Base-by-base conservation (phyloP, 2,113 vertebrate genomes). In the Anoura caudifer region DNA sequence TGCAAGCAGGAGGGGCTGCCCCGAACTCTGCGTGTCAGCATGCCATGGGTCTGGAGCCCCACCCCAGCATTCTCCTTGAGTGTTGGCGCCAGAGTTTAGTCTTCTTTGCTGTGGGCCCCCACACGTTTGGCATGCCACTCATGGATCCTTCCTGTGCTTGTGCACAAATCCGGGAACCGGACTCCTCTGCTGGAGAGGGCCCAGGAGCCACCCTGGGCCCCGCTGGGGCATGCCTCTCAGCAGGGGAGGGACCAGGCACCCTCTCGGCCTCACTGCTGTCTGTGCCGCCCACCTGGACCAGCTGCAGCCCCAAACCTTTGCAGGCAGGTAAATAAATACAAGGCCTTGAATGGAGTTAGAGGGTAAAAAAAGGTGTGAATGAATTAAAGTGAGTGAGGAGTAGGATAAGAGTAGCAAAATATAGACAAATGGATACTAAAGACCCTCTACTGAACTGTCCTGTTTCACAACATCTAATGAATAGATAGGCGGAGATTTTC, bases 321-420 rank as follows among this genome's bases (percentile, higher is more conserved):
- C 5, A 38, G 12, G 6, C 43, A 26, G 4, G 20, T 41, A 14
- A 0, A 22, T 22, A 26, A 43, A 31, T 54, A 15, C 0, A 33
- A 61, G 28, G 3, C 7, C 28, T 56, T 77, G 20, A 26, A 14
- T n/a, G 54, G 0, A 45, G 20, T 31, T 50, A 54, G 33, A 81
- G 0, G 5, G n/a, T n/a, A 54, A 54, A 54, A 50, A 50, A 19
- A 54, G 20, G 54, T 54, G 5, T 56, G 4, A 63, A 43, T 61
- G 33, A n/a, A 8, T 91, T 80, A 16, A 14, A 45, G 8, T 54
- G 36, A 43, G 8, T 20, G 3, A 73, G 6, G 7, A 41, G 33
- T 56, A 76, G 28, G 28, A 5, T 11, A n/a, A 50, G 45, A 73
- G 85, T 15, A 65, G 1, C 59, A 77, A 89, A 70, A 31, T 15